Evolutionary conservation across 2,888 invertebrate species (phyloP).

Genomic region (Mechanitis messenoides): DNA sequence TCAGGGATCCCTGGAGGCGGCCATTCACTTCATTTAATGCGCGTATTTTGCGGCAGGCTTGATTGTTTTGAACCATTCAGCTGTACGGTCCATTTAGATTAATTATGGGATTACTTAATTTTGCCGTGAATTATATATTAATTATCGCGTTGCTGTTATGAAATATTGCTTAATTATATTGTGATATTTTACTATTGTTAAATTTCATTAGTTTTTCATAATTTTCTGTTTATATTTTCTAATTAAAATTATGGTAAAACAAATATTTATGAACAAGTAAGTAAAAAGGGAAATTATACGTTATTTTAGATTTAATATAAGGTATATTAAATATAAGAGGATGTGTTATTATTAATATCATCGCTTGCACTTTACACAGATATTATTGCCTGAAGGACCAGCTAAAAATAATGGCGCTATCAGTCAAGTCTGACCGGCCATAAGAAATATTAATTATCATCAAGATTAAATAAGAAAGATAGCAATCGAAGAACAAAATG

Average conservation of each 20-base stretch:
- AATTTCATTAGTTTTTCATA: conserved; percentile 11
- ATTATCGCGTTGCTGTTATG: conserved; percentile 36
- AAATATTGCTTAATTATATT: conserved; percentile 15
- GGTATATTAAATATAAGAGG: background rate
- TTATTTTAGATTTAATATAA: background rate
- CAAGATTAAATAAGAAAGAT: conserved; percentile 69
- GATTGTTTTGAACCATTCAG: conserved; percentile 77
- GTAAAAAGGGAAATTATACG: background rate
- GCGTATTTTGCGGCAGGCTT: conserved; percentile 75
- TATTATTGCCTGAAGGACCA: conserved; percentile 1
- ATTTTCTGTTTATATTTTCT: background rate
- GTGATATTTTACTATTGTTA: conserved; percentile 5
- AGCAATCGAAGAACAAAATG: conserved; percentile 60
- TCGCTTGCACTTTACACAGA: background rate
- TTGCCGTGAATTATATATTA: conserved; percentile 61
- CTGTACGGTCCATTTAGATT: conserved; percentile 77
- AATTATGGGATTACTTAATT: conserved; percentile 77
- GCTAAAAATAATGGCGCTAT: conserved; percentile 4
- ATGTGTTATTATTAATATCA: background rate
- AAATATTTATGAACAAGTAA: no score
- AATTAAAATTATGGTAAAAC: no score
- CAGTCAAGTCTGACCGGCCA: conserved; percentile 25
- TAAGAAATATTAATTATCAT: conserved; percentile 66
- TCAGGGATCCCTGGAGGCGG: conserved; percentile 74
- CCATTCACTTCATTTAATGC: conserved; percentile 77